Base-by-base conservation (phyloP, 2,888 invertebrate species). In the Holacanthella duospinosa region DNA sequence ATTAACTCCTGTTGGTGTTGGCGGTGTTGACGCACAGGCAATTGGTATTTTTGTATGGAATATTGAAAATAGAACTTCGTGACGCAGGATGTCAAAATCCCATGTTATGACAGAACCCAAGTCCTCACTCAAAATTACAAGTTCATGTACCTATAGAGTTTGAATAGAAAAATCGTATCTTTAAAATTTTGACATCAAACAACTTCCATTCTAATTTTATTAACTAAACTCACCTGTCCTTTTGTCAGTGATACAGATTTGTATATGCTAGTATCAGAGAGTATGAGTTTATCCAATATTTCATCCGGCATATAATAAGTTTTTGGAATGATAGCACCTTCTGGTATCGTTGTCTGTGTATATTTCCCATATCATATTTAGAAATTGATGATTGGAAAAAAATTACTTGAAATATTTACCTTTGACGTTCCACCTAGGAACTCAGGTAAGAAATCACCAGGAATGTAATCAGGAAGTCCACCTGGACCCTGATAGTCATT, bases 81-180 rank as follows among this genome's bases (percentile, higher is more conserved):
- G 89, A 27, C 91, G 85, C 77, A 93, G 81, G 60, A 94, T 89
- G 80, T 95, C 94, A 79, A 94, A 95, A 79, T 95, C 95, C 94
- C 94, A 95, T 27, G 94, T 94, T 55, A 95, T 82, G 65, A 95
- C 93, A 77, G 89, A 87, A 73, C 91, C 91, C 19, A 87, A 85
- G 77, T 93, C 91, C 62, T 86, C 82, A 72, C 90, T 89, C 59
- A 83, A 81, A 60, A 95, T 85, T 67, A 89, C 80, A 68, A 88
- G 84, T 75, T 89, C 87, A 76, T 88, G 87, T 27, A 85, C 83
- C 81, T 88, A 81, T 16, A 68, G 66, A n/a, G n/a, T n/a, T n/a
- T n/a, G n/a, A 53, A 64, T 60, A 54, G 58, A 62, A 58, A 25
- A 60, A 4, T 9, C 19, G 16, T 55, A 55, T n/a, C 16, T 19